phyloP scores from a whole-genome alignment of 2,888 invertebrate genomes.

The Griposia aprilina region DNA sequence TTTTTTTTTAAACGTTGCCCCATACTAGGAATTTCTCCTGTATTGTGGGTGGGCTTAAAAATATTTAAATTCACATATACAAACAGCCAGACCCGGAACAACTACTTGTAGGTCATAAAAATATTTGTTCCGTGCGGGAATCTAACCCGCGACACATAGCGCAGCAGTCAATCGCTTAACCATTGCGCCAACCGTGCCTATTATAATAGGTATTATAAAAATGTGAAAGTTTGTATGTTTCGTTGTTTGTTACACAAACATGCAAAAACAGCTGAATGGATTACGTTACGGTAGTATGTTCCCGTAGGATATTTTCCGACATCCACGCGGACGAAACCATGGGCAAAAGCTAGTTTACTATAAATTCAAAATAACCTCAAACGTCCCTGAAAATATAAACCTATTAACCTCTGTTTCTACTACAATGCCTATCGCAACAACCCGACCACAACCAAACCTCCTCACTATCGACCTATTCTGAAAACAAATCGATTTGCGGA shows the following conservation, averaged over 20 bases:
- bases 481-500: slow-evolving; percentile 84
- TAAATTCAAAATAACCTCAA: slow-evolving; percentile 8
- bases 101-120: no score
- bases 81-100: no score
- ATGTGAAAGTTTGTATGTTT: background rate
- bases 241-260: background rate
- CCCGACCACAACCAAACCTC: slow-evolving; percentile 55
- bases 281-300: background rate
- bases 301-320: background rate
- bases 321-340: background rate
- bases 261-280: background rate
- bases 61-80: no score
- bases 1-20: no score
- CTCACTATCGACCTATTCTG: slow-evolving; percentile 61
- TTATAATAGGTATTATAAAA: background rate
- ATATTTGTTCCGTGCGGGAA: no score
- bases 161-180: no score
- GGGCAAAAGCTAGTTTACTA: background rate
- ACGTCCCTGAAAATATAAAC: slow-evolving; percentile 14
- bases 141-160: no score
- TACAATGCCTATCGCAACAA: slow-evolving; percentile 20
- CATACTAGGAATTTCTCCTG: no score
- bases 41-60: no score
- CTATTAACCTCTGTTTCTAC: slow-evolving; percentile 17
- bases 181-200: background rate